Evolutionary conservation across 2,888 invertebrate species (phyloP).

Genomic region (Rhyacophila evoluta): DNA sequence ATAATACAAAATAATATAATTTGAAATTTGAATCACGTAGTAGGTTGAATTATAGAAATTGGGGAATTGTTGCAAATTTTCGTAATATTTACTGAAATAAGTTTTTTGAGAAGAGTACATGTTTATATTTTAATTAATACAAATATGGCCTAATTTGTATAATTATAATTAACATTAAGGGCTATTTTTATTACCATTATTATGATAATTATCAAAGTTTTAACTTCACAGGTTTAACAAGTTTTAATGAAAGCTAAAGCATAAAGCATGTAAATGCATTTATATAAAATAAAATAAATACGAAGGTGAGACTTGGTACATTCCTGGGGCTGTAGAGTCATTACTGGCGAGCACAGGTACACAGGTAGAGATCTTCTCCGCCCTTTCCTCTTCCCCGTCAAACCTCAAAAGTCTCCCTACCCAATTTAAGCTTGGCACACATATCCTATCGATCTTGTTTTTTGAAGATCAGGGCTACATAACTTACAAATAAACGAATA

Average conservation of each 20-base stretch:
- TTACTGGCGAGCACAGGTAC: not conserved
- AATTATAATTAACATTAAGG: too few species aligned
- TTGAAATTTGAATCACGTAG: too few species aligned
- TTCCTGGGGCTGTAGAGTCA: not conserved
- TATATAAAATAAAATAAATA: slow-evolving; percentile 4
- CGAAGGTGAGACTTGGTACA: slow-evolving; percentile 18
- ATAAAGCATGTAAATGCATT: not conserved
- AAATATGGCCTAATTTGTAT: too few species aligned
- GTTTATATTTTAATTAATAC: too few species aligned
- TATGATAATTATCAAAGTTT: too few species aligned
- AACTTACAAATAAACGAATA: not conserved
- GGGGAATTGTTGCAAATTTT: too few species aligned
- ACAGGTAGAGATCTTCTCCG: not conserved
- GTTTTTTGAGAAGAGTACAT: too few species aligned
- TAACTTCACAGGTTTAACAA: not conserved
- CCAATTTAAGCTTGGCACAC: slow-evolving; percentile 2
- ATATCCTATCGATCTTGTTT: not conserved
- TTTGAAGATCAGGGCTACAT: not conserved
- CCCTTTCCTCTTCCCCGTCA: not conserved
- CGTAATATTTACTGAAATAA: too few species aligned
- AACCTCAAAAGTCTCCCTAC: not conserved
- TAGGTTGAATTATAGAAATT: too few species aligned
- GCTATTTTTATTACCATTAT: too few species aligned
- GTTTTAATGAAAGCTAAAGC: not conserved
- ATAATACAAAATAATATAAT: too few species aligned